These are phyloP conservation scores for Sesamia nonagrioides DNA, from an alignment of 1,140 invertebrate species.

Conservation along the genomic window DNA sequence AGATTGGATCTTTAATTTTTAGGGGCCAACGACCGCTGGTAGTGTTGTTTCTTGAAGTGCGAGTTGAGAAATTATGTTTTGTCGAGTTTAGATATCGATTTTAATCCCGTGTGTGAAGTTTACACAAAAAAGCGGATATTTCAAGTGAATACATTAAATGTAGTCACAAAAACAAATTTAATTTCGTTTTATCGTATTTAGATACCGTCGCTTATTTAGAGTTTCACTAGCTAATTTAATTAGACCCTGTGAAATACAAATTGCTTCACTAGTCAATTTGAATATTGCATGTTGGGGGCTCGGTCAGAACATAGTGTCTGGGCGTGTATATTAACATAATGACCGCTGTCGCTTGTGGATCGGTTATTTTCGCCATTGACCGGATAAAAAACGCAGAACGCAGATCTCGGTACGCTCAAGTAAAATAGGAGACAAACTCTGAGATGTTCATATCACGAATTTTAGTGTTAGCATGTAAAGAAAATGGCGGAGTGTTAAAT, in stretches of 20 bases:
- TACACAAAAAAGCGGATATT: no score
- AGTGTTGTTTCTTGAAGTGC: no score
- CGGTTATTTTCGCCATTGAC: constrained; percentile 5
- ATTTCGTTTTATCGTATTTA: no score
- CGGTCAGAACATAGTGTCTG: constrained; percentile 38
- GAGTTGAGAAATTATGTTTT: no score
- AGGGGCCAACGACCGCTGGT: no score
- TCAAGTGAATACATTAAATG: neutral
- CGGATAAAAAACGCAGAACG: neutral
- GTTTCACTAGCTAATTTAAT: no score
- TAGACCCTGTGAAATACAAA: constrained; percentile 11
- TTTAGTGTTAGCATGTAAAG: constrained; percentile 12
- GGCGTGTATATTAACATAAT: constrained; percentile 34
- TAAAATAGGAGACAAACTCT: neutral
- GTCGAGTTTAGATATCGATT: no score
- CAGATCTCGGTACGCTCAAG: neutral
- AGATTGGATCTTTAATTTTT: no score
- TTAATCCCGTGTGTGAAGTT: no score
- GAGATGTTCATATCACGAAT: constrained; percentile 20
- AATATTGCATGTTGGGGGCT: constrained; percentile 41
- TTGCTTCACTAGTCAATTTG: constrained; percentile 51
- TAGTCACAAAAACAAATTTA: no score
- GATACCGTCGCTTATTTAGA: no score
- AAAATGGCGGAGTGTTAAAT: neutral
- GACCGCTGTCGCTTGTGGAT: neutral